Percentiles rank a stretch among this genome's conserved stretches.
Conservation (phyloP, 2,797 vertebrate species). For the Pangasius djambal region DNA sequence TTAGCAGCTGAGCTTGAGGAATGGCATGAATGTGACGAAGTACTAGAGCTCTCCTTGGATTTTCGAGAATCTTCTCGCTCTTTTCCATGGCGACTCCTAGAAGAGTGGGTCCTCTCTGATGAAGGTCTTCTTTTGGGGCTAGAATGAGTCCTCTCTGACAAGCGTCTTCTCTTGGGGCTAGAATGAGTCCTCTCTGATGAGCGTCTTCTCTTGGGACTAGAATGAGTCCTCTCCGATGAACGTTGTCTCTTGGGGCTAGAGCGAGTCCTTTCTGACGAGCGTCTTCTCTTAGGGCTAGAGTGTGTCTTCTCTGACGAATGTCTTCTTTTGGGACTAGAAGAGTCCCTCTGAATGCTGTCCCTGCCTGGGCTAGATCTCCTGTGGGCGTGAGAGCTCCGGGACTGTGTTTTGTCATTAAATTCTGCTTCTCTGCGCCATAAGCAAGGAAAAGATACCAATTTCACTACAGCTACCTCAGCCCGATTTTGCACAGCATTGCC, state of each 20-base stretch:
- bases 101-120: not conserved
- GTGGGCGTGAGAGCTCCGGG: too few species aligned
- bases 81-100: constrained; percentile 10
- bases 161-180: constrained; percentile 19
- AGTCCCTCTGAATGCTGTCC: constrained; percentile 21
- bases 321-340: constrained; percentile 47
- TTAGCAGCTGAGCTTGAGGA: constrained; percentile 26
- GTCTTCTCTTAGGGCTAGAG: not conserved
- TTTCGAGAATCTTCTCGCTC: constrained; percentile 20
- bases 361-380: not conserved
- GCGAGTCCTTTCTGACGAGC: not conserved
- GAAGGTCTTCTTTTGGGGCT: constrained; percentile 15
- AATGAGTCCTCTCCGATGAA: not conserved
- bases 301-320: not conserved
- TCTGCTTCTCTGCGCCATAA: constrained; percentile 1
- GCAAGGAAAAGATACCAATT: not conserved
- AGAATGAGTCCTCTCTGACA: not conserved
- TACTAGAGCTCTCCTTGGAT: constrained; percentile 20
- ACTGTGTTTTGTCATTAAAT: not conserved
- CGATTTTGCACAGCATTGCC: not conserved
- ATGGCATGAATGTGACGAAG: not conserved
- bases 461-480: not conserved
- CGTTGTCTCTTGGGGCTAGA: constrained; percentile 7
- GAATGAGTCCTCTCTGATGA: not conserved
- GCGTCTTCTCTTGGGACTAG: not conserved